phyloP scores from a whole-genome alignment of 2,113 vertebrate species.

The Turnix velox region DNA sequence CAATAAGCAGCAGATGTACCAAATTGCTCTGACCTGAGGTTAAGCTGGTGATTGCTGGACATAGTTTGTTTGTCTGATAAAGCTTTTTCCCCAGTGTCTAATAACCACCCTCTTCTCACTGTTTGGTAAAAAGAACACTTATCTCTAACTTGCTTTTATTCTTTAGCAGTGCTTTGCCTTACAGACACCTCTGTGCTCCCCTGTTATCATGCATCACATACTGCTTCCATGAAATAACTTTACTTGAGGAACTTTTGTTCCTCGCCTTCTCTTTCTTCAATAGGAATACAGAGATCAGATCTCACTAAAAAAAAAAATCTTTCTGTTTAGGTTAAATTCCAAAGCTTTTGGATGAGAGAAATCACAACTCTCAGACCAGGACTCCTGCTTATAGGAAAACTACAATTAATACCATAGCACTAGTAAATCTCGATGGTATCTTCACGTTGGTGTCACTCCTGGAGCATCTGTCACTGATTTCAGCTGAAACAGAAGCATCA shows the following conservation, averaged over 20 bases:
- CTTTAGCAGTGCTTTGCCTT: not conserved
- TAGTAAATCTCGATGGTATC: not conserved
- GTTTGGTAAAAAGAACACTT: not conserved
- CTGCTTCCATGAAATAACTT: not conserved
- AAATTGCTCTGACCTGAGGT: not conserved
- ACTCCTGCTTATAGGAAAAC: not conserved
- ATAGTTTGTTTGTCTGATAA: not conserved
- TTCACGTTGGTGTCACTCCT: not conserved
- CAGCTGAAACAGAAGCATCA: not conserved
- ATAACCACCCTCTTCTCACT: not conserved
- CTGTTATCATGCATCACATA: not conserved
- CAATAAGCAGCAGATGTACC: not conserved
- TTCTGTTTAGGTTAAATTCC: not conserved
- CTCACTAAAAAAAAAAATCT: not conserved
- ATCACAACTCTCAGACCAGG: not conserved
- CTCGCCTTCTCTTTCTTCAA: not conserved
- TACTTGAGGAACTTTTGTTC: not conserved
- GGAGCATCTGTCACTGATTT: fast-evolving
- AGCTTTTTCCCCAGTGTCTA: not conserved
- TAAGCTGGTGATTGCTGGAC: not conserved
- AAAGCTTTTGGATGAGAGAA: not conserved
- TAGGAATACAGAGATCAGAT: not conserved
- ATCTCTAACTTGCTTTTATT: not conserved
- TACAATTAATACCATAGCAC: not conserved
- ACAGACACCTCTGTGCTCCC: not conserved